Evolutionary conservation across 2,113 vertebrate species (phyloP).

Genomic region (Neofelis nebulosa): DNA sequence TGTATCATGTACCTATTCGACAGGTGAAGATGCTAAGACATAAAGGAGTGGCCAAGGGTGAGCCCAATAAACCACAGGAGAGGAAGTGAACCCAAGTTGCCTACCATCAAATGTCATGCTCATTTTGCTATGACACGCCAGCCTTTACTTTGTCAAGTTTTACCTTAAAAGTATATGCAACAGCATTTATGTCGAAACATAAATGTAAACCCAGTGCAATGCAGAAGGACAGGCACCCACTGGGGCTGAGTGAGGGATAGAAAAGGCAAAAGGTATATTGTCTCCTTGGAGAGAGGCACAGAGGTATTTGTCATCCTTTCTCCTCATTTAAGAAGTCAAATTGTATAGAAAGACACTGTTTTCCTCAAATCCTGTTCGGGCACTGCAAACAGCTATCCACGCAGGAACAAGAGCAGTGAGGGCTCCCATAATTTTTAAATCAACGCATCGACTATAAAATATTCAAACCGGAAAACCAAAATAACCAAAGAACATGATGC

Average conservation of each 20-base stretch:
- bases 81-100: background rate
- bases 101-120: background rate
- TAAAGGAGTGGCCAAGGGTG: fast-evolving
- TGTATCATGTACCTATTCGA: background rate
- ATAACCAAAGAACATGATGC: fast-evolving
- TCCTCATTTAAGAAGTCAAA: background rate
- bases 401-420: background rate
- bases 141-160: background rate
- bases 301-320: background rate
- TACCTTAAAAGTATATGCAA: background rate
- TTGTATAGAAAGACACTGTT: too few species aligned
- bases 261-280: fast-evolving
- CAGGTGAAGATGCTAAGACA: background rate
- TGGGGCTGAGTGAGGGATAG: too few species aligned
- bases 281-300: fast-evolving
- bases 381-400: background rate
- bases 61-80: background rate
- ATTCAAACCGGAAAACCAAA: background rate
- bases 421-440: background rate
- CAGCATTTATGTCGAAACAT: background rate
- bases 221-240: background rate
- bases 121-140: background rate
- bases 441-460: background rate
- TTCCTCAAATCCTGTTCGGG: background rate
- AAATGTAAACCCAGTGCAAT: too few species aligned